Percentiles rank a stretch among this genome's conserved stretches.
phyloP scores from a whole-genome alignment of 2,797 vertebrate genomes.

The Rhinatrema bivittatum region DNA sequence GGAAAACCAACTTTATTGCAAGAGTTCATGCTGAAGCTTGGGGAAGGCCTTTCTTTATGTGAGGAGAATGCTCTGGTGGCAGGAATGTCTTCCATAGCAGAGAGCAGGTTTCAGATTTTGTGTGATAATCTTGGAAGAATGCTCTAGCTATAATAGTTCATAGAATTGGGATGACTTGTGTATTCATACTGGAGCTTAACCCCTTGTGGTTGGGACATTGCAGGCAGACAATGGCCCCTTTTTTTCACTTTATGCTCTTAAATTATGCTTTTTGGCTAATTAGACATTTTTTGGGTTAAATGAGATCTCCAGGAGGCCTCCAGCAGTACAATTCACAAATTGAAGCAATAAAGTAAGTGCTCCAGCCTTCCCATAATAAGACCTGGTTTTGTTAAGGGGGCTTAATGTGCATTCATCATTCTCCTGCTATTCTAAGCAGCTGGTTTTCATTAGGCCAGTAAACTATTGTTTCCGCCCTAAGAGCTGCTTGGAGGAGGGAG shows the following conservation, averaged over 20 bases:
- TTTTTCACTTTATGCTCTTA: constrained; percentile 23
- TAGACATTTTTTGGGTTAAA: constrained; percentile 19
- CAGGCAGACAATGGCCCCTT: constrained; percentile 25
- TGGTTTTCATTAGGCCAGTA: constrained; percentile 26
- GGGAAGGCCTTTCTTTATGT: too few species aligned
- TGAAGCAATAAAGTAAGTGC: constrained; percentile 49
- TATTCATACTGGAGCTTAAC: too few species aligned
- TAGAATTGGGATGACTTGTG: too few species aligned
- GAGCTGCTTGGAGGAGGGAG: constrained; percentile 7
- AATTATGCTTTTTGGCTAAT: constrained; percentile 35
- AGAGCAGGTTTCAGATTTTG: too few species aligned
- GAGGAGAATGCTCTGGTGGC: too few species aligned
- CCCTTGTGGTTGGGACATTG: background rate
- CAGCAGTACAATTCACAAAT: constrained; percentile 14
- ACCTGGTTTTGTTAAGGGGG: constrained; percentile 59
- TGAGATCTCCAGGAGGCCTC: constrained; percentile 28
- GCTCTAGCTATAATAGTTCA: too few species aligned
- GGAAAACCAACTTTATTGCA: too few species aligned
- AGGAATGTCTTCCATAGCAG: too few species aligned
- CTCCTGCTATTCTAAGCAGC: constrained; percentile 17
- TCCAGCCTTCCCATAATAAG: constrained; percentile 63
- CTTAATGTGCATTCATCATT: constrained; percentile 10
- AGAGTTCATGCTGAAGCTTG: too few species aligned
- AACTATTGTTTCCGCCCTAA: constrained; percentile 17
- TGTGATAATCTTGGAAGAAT: too few species aligned